Evolutionary conservation across 2,797 vertebrate species (phyloP).

Genomic region (Pitangus sulphuratus): DNA sequence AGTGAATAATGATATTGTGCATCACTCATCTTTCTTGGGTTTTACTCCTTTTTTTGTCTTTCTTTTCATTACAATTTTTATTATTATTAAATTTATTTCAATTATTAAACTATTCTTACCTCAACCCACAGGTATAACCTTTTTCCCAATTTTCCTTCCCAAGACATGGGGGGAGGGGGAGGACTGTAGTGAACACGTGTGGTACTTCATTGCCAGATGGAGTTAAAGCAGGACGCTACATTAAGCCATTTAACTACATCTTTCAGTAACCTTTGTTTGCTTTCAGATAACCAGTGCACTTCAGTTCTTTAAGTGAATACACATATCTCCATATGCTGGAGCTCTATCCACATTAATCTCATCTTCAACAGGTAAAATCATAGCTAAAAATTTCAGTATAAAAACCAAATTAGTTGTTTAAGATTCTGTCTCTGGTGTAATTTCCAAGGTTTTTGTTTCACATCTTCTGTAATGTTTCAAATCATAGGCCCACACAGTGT

Average conservation of each 20-base stretch:
- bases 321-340: background rate
- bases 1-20: accelerated
- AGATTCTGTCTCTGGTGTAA: background rate
- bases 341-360: background rate
- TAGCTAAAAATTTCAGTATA: background rate
- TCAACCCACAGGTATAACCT: too few species aligned
- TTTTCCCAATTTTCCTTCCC: background rate
- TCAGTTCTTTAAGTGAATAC: background rate
- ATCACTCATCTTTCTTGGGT: accelerated
- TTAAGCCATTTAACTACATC: background rate
- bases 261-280: background rate
- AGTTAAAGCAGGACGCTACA: background rate
- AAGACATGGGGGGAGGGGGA: accelerated
- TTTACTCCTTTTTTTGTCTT: background rate
- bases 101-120: background rate
- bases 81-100: background rate
- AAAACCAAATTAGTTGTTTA: background rate
- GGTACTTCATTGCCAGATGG: background rate
- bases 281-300: background rate
- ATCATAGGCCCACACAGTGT: conserved; percentile 93
- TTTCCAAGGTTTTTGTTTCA: background rate
- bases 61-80: background rate
- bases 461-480: conserved; percentile 68
- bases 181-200: background rate
- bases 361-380: background rate